Percentiles rank a stretch among this genome's conserved stretches.
These are phyloP conservation scores for Drosophila nigrodunni DNA, from an alignment of 1,140 invertebrate genomes.

Conservation along the genomic window DNA sequence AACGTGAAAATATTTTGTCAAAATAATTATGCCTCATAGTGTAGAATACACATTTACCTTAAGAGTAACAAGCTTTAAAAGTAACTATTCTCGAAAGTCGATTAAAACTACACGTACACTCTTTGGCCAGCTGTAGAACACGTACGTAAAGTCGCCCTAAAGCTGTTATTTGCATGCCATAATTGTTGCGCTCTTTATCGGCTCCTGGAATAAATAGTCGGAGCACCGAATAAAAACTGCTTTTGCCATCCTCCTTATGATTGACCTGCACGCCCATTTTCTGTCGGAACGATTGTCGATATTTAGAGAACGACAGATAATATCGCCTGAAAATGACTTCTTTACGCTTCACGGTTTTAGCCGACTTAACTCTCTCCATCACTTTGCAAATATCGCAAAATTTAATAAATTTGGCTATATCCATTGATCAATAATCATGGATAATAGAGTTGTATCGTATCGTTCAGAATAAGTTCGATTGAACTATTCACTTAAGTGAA, in stretches of 20 bases:
- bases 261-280: constrained; percentile 22
- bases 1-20: too few relatives aligned
- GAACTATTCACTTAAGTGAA: too few relatives aligned
- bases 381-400: constrained; percentile 73
- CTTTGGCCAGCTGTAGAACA: constrained; percentile 88
- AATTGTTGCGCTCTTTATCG: constrained; percentile 88
- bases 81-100: too few relatives aligned
- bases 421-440: constrained; percentile 16
- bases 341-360: constrained; percentile 56
- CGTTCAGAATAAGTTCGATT: too few relatives aligned
- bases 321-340: constrained; percentile 65
- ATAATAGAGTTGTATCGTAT: too few relatives aligned
- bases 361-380: constrained; percentile 61
- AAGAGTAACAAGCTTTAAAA: too few relatives aligned
- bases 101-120: constrained; percentile 66
- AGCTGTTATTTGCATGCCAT: constrained; percentile 88
- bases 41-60: too few relatives aligned
- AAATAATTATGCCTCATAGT: too few relatives aligned
- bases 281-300: constrained; percentile 60
- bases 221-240: constrained; percentile 89
- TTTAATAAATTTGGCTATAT: constrained; percentile 73
- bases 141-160: constrained; percentile 89
- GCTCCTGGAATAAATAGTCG: constrained; percentile 89
- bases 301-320: constrained; percentile 73
- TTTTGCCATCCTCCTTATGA: constrained; percentile 64